Base-by-base conservation (phyloP, 2,888 invertebrate genomes). In the Leucophenga montana region DNA sequence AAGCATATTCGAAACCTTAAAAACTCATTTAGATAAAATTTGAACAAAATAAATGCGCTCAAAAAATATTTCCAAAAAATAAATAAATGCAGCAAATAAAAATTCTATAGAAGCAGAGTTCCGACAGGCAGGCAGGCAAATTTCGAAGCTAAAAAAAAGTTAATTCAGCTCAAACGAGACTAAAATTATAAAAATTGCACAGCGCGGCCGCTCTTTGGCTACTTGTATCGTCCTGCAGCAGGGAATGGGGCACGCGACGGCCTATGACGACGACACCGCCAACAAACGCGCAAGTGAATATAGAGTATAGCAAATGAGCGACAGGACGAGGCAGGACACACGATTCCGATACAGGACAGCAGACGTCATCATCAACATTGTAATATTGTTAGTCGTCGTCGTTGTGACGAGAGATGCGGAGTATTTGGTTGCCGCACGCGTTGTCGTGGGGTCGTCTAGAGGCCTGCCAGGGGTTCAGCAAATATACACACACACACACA, bases 101-200 rank as follows among this genome's bases (percentile, higher is more conserved):
- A 66, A 67, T 69, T 67, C 50, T 66, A 69, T 69, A 66, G 20
- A 1, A 59, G 27, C 22, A 46, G 57, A 13, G 48, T 64, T 44
- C 46, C 31, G 14, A 62, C 14, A 62, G 46, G 46, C n/a, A n/a
- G 44, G 46, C 22, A 13, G 62, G 46, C 62, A 18, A 22, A 57
- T 39, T 39, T 39, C 22, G 11, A 22, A 22, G 62, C 62, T n/a
- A 64, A 67, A 27, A 27, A 27, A 71, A 68, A 73, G 46, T 84
- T 84, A 83, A 84, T 83, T 84, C 78, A 83, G 78, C 78, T 81
- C 82, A 85, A 84, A 85, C 84, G 84, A 84, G 85, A 84, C 85
- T 85, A 80, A 84, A 84, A 84, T 85, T 85, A 84, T 84, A 83
- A 85, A 85, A 83, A 84, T 84, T 83, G 84, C 71, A 73, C 33